A percentile compares a stretch with the other conserved stretches of the same genome.
Evolutionary conservation across 1,140 invertebrate genomes (phyloP).

Genomic region (Leptopilina boulardi): DNA sequence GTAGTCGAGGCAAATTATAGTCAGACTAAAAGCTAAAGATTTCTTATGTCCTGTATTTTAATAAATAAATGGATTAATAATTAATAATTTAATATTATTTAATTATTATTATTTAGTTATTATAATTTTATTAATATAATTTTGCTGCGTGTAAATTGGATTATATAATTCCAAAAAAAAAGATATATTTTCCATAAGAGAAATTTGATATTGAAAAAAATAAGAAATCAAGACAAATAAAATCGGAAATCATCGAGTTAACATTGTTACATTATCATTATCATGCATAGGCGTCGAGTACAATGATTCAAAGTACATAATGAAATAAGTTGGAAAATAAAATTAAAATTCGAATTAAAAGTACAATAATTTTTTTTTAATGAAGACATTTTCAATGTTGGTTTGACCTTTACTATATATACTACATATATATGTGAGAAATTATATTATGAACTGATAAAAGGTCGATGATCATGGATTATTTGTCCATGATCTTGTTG

Average conservation of each 20-base stretch:
- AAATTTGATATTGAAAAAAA: neutral
- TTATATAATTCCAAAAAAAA: no score
- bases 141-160: no score
- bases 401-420: no score
- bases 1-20: neutral
- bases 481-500: constrained; percentile 51
- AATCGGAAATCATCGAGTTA: neutral
- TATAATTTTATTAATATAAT: no score
- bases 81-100: no score
- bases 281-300: constrained; percentile 1
- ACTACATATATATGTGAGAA: no score
- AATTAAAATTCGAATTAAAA: neutral
- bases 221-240: constrained; percentile 1
- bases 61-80: no score
- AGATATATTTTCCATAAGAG: no score
- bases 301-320: neutral
- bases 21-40: neutral
- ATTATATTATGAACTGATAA: neutral
- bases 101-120: no score
- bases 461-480: constrained; percentile 37
- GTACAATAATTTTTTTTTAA: no score
- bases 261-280: neutral
- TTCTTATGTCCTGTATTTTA: no score
- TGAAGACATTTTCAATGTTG: no score
- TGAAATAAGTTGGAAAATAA: neutral